Percentiles rank a stretch among this genome's conserved stretches.
phyloP scores from a whole-genome alignment of 1,140 invertebrate species.

The Eubasilissa regina region DNA sequence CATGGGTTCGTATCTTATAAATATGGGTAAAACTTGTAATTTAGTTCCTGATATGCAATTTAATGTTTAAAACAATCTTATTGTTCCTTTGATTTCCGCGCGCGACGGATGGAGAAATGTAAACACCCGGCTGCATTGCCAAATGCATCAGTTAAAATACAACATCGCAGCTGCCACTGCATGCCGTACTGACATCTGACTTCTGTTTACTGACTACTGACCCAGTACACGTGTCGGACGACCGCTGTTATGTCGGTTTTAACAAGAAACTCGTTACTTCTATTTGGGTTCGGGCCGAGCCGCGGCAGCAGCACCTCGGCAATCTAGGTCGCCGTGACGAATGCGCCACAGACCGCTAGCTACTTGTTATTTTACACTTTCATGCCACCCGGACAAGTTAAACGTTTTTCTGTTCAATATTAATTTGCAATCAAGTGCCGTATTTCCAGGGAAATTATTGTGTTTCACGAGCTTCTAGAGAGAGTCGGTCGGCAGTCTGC shows the following conservation, averaged over 20 bases:
- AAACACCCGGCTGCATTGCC: not conserved
- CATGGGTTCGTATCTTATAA: too few relatives aligned
- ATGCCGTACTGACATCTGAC: not conserved
- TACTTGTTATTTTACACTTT: constrained; percentile 7
- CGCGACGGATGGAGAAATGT: not conserved
- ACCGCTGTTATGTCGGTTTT: constrained; percentile 16
- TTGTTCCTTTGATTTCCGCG: not conserved
- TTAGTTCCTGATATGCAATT: too few relatives aligned
- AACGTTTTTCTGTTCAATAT: not conserved
- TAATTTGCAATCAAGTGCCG: too few relatives aligned
- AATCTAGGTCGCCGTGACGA: constrained; percentile 17
- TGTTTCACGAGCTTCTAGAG: too few relatives aligned
- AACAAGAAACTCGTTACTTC: constrained; percentile 42
- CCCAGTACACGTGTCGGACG: not conserved
- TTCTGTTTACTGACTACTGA: not conserved
- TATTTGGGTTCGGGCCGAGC: constrained; percentile 21
- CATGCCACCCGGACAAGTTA: not conserved
- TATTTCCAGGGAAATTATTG: too few relatives aligned
- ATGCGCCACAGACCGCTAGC: constrained; percentile 2
- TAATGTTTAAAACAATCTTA: not conserved
- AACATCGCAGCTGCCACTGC: not conserved
- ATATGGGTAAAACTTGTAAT: too few relatives aligned
- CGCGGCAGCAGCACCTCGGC: not conserved
- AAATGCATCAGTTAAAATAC: constrained; percentile 34
- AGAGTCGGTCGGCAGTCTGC: too few relatives aligned